Percentiles rank a stretch among this genome's conserved stretches.
These are phyloP conservation scores for Agrenia bidenticulata DNA, from an alignment of 2,888 invertebrate species.

Conservation along the genomic window DNA sequence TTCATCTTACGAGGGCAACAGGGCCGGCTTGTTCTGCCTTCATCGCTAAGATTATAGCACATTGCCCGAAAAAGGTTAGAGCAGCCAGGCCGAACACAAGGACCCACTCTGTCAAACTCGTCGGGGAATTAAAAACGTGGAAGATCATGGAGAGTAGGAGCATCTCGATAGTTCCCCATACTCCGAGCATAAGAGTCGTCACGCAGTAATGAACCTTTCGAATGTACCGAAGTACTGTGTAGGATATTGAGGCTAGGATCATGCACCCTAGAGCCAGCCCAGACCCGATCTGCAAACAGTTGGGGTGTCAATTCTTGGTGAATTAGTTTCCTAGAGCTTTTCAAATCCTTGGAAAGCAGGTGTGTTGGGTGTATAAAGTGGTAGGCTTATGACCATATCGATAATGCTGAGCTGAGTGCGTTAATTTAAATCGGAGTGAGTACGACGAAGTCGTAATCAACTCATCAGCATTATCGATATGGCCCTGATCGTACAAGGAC, in stretches of 20 bases:
- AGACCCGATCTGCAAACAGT: constrained; percentile 31
- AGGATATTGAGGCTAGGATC: constrained; percentile 41
- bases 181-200: constrained; percentile 44
- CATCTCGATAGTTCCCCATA: constrained; percentile 45
- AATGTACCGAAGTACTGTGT: constrained; percentile 41
- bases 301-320: no score
- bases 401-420: no score
- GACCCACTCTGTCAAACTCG: constrained; percentile 26
- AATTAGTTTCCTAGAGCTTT: no score
- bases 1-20: constrained; percentile 32
- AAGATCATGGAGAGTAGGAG: constrained; percentile 30
- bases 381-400: no score
- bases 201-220: constrained; percentile 45
- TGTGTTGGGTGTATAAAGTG: no score
- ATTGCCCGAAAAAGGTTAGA: constrained; percentile 45
- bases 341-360: no score
- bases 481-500: no score
- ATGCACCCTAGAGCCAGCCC: constrained; percentile 42
- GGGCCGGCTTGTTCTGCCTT: constrained; percentile 46
- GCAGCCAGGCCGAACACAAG: constrained; percentile 31
- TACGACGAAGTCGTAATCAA: no score
- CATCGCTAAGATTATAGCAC: constrained; percentile 45
- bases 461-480: neutral
- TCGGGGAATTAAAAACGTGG: constrained; percentile 33
- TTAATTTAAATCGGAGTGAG: no score